Conservation (phyloP, 2,888 invertebrate species). For the Hedya salicella region DNA sequence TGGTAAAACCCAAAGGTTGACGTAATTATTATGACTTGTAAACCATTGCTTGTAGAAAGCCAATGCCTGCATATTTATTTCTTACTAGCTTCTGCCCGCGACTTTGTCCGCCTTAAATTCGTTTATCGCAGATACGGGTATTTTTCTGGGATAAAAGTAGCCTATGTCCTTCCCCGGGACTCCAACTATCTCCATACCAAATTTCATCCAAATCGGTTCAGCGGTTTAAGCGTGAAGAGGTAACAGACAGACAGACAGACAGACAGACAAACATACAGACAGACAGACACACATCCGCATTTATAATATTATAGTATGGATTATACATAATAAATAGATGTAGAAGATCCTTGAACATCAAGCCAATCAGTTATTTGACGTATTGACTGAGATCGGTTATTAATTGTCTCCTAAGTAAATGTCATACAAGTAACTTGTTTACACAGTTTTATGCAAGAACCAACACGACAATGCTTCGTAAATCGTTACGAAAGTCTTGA, state of each 20-base stretch:
- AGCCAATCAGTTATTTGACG: not conserved
- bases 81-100: conserved; percentile 14
- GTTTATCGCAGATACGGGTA: no score
- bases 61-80: conserved; percentile 18
- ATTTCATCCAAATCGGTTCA: no score
- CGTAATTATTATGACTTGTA: conserved; percentile 21
- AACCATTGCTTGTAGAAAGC: conserved; percentile 4
- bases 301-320: no score
- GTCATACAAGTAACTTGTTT: conserved; percentile 61
- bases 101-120: no score
- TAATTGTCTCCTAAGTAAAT: conserved; percentile 23
- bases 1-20: conserved; percentile 25
- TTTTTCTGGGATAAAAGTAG: no score
- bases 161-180: no score
- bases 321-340: conserved; percentile 1
- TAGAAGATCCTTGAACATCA: no score
- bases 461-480: conserved; percentile 73
- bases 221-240: no score
- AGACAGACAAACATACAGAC: no score
- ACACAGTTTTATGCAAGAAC: conserved; percentile 71
- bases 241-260: no score
- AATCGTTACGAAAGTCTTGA: conserved; percentile 62
- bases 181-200: no score
- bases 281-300: no score
- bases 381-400: conserved; percentile 26